A percentile compares a stretch with the other conserved stretches of the same genome.
Conservation (phyloP, 2,113 vertebrate species). For the Eretmochelys imbricata region DNA sequence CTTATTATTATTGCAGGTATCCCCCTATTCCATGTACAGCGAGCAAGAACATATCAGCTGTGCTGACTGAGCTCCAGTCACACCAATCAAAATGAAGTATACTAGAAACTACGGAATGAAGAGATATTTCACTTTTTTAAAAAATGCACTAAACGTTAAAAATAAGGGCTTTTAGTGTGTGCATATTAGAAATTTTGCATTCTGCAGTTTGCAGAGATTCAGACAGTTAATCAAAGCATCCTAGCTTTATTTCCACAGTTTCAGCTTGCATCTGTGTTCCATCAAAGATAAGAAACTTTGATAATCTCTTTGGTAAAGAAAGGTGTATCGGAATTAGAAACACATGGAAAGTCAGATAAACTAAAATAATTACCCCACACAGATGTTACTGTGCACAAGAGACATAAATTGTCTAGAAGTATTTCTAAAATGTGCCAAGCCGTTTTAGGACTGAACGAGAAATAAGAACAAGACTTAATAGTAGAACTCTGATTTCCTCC, state of each 20-base stretch:
- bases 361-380: neutral
- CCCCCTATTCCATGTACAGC: neutral
- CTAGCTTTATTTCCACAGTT: neutral
- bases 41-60: neutral
- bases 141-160: fast-evolving
- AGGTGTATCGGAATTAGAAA: neutral
- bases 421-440: neutral
- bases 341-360: neutral
- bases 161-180: neutral
- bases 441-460: neutral
- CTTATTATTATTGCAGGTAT: neutral
- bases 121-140: fast-evolving
- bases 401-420: slow-evolving; percentile 4
- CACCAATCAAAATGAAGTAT: neutral
- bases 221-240: neutral
- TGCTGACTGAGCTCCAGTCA: neutral
- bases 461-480: neutral
- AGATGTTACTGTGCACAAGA: neutral
- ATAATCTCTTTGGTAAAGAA: neutral
- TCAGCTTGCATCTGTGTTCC: slow-evolving; percentile 2
- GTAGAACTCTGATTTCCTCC: neutral
- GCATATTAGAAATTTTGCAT: fast-evolving
- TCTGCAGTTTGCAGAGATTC: neutral
- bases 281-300: slow-evolving; percentile 65
- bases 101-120: fast-evolving